Evolutionary conservation across 2,888 invertebrate genomes (phyloP).

Genomic region (Archaeoteleia sp.): DNA sequence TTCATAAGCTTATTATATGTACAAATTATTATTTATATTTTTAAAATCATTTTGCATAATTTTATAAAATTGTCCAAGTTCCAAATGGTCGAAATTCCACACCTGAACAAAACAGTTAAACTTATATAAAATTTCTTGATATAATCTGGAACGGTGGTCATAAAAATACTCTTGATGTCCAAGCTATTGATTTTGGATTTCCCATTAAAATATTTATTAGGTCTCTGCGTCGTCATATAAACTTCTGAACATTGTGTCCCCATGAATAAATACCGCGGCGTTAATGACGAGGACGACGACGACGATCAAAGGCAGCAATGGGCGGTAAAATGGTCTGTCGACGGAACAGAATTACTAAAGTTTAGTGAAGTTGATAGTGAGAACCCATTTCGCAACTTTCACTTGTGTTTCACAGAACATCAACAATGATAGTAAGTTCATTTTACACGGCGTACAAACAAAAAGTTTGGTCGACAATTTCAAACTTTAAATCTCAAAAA

Average conservation of each 20-base stretch:
- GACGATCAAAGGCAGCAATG: conserved; percentile 19
- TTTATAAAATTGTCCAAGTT: too few relatives aligned
- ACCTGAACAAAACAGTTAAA: too few relatives aligned
- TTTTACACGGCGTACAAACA: conserved; percentile 27
- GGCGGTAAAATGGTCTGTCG: conserved; percentile 20
- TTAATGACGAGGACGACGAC: conserved; percentile 11
- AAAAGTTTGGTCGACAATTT: conserved; percentile 15
- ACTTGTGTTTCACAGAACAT: conserved; percentile 18
- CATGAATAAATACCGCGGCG: conserved; percentile 23
- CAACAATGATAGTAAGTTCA: conserved; percentile 18
- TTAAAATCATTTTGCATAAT: too few relatives aligned
- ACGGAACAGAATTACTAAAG: conserved; percentile 32
- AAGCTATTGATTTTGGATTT: conserved; percentile 4
- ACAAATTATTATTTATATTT: too few relatives aligned
- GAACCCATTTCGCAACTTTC: conserved; percentile 20
- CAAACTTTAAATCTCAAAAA: conserved; percentile 11
- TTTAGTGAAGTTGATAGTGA: conserved; percentile 31
- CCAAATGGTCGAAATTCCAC: too few relatives aligned
- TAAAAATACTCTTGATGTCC: background rate
- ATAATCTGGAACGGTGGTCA: too few relatives aligned
- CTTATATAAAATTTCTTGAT: too few relatives aligned
- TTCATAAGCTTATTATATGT: too few relatives aligned
- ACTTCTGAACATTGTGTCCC: conserved; percentile 11
- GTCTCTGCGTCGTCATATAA: conserved; percentile 3
- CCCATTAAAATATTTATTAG: conserved; percentile 4